Evolutionary conservation across 2,888 invertebrate species (phyloP).

Genomic region (Andrena camellia): DNA sequence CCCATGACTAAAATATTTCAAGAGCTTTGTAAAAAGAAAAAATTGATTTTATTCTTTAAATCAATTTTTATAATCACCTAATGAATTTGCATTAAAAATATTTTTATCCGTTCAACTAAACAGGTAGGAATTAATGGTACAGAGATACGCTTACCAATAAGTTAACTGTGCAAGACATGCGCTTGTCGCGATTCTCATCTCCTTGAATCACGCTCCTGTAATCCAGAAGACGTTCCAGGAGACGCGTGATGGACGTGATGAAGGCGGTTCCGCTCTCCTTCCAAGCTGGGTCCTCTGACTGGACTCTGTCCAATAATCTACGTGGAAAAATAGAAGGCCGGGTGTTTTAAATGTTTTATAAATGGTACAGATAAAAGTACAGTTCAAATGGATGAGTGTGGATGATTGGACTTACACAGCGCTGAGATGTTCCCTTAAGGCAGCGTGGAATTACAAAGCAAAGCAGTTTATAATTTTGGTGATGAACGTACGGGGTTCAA

Average conservation of each 20-base stretch:
- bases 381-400: neutral
- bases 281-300: slow-evolving; percentile 94
- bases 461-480: neutral
- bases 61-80: too few species aligned
- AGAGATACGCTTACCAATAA: slow-evolving; percentile 88
- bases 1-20: too few species aligned
- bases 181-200: slow-evolving; percentile 96
- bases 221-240: slow-evolving; percentile 95
- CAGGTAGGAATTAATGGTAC: too few species aligned
- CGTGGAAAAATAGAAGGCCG: neutral
- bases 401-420: slow-evolving; percentile 92
- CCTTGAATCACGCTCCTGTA: slow-evolving; percentile 98
- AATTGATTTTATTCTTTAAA: too few species aligned
- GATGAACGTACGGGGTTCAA: neutral
- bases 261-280: slow-evolving; percentile 96
- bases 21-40: too few species aligned
- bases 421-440: slow-evolving; percentile 94
- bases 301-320: slow-evolving; percentile 94
- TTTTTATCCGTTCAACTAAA: too few species aligned
- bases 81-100: too few species aligned
- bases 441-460: slow-evolving; percentile 76
- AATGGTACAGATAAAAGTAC: neutral
- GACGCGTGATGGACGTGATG: slow-evolving; percentile 95
- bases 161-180: slow-evolving; percentile 98
- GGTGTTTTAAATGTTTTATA: slow-evolving; percentile 25